Evolutionary conservation across 2,797 vertebrate genomes (phyloP).

Genomic region (Smutsia gigantea): DNA sequence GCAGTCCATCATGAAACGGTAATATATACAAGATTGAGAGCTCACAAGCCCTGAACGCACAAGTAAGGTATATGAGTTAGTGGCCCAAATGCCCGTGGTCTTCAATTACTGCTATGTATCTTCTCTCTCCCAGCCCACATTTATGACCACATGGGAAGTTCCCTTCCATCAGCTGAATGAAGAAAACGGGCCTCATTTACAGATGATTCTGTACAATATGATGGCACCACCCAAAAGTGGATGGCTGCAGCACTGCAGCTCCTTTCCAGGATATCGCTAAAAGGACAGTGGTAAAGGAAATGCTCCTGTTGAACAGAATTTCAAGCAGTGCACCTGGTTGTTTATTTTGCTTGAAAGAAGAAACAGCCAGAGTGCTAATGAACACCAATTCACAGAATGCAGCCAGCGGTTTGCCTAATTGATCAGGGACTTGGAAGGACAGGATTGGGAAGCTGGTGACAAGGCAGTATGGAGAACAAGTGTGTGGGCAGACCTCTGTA

Average conservation of each 20-base stretch:
- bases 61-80: neutral
- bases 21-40: neutral
- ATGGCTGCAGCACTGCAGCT: neutral
- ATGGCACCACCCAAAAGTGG: neutral
- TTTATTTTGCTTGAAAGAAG: neutral
- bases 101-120: neutral
- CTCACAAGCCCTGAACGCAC: neutral
- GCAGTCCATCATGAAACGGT: neutral
- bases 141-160: neutral
- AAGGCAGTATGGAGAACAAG: neutral
- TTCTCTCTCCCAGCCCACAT: neutral
- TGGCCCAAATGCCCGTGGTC: neutral
- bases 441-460: neutral
- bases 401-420: neutral
- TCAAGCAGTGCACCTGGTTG: neutral
- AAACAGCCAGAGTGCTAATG: neutral
- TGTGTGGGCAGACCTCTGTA: neutral
- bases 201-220: neutral
- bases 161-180: neutral
- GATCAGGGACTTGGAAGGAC: neutral
- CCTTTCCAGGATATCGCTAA: neutral
- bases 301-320: neutral
- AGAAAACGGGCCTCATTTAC: neutral
- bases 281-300: neutral
- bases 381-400: neutral